phyloP scores from a whole-genome alignment of 2,113 vertebrate species.

The Ranitomeya imitator region DNA sequence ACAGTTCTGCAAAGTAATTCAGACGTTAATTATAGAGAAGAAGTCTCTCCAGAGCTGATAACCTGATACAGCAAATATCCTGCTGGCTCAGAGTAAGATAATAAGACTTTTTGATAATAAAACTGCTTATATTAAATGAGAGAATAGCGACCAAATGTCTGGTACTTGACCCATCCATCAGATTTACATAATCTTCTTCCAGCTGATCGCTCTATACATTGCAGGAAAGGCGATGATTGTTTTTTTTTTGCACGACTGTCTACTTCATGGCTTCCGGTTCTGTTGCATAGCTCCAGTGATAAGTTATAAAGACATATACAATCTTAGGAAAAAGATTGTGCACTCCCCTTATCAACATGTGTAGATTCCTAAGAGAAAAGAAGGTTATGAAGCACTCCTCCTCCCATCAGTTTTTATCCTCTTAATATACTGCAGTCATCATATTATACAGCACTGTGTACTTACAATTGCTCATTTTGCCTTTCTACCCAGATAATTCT shows the following conservation, averaged over 20 bases:
- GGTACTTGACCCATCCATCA: not conserved
- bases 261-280: not conserved
- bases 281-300: not conserved
- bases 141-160: not conserved
- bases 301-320: not conserved
- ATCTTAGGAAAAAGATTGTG: not conserved
- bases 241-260: not conserved
- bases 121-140: conserved; percentile 43
- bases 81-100: conserved; percentile 42
- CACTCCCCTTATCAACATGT: not conserved
- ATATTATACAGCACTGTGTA: too few relatives aligned
- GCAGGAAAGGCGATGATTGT: not conserved
- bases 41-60: conserved; percentile 33
- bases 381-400: too few relatives aligned
- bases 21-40: conserved; percentile 57
- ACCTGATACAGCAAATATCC: conserved; percentile 20
- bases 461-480: too few relatives aligned
- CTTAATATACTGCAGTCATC: too few relatives aligned
- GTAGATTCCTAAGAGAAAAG: too few relatives aligned
- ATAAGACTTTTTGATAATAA: conserved; percentile 46
- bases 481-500: too few relatives aligned
- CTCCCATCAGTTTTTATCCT: too few relatives aligned
- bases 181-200: not conserved
- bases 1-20: conserved; percentile 54
- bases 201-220: not conserved